Percentiles rank a stretch among this genome's conserved stretches.
Evolutionary conservation across 2,113 vertebrate genomes (phyloP).

Genomic region (Anolis sagrei): DNA sequence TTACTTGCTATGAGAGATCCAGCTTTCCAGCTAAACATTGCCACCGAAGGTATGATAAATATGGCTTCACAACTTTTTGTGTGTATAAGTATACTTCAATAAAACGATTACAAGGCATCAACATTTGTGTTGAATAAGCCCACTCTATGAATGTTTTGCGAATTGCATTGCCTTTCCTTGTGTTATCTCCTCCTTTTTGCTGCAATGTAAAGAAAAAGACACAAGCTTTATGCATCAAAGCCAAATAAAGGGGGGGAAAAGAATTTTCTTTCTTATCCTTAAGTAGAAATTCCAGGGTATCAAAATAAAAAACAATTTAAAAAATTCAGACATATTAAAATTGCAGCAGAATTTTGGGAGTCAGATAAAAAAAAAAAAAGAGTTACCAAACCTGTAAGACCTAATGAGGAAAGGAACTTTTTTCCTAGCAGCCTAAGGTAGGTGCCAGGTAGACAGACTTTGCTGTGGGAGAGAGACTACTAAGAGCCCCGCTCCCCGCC

Average conservation of each 20-base stretch:
- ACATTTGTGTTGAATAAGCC: neutral
- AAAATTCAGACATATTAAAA: too few relatives aligned
- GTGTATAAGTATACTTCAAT: neutral
- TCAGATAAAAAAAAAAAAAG: neutral
- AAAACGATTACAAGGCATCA: neutral
- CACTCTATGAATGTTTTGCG: neutral
- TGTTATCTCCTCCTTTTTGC: neutral
- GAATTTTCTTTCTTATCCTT: neutral
- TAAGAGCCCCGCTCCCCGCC: too few relatives aligned
- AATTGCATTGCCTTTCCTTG: neutral
- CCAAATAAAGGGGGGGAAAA: neutral
- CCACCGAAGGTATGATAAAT: constrained; percentile 68
- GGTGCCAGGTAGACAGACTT: too few relatives aligned
- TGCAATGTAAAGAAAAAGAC: neutral
- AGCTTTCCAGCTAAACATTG: constrained; percentile 71
- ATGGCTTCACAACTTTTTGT: neutral
- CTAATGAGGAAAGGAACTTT: neutral
- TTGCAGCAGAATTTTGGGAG: too few relatives aligned
- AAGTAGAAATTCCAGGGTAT: neutral
- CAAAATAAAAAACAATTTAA: neutral
- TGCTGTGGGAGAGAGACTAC: too few relatives aligned
- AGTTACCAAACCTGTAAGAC: neutral
- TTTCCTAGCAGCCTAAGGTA: too few relatives aligned
- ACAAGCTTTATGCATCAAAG: neutral
- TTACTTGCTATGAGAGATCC: constrained; percentile 88